Base-by-base conservation (phyloP, 2,888 invertebrate genomes). In the Isotomurus palustris region DNA sequence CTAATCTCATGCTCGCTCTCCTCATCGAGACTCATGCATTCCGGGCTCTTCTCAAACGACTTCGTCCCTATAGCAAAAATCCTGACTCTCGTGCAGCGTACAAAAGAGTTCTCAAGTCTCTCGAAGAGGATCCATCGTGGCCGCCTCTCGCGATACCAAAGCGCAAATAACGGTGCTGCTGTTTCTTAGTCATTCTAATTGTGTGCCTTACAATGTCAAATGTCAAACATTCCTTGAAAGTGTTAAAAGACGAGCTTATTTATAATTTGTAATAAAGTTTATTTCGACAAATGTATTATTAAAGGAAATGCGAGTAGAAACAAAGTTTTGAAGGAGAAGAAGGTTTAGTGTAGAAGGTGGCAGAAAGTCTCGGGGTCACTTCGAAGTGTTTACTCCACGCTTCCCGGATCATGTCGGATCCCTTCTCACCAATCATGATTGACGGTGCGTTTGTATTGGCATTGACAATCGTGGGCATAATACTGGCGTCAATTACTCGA, bases 1-100 rank as follows among this genome's bases (percentile, higher is more conserved):
- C 79, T 24, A 84, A 86, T 75, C 75, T 84, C 35, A 53, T 83
- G 32, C 60, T 82, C 19, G 80, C 84, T 40, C 74, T 82, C 35
- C 76, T 79, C 53, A 79, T 84, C 58, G 85, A 86, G 81, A 85
- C 85, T 19, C 6, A 25, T 24, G 8, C 8, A n/a, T 41, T 32
- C 5, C 6, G 19, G 45, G 25, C 36, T 28, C 12, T 29, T 36
- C 25, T 22, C 6, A 43, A 22, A 5, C 14, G 12, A 8, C 6
- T 32, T 43, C 21, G 22, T 27, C 25, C 2, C 38, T 38, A 21
- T 44, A 22, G 8, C 44, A 44, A 22, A 14, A 14, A 4, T 44
- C 24, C 22, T 44, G 44, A 22, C 14, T 44, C 19, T 22, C 14
- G 32, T 32, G 32, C 32, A 32, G 8, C 8, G 22, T 68, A 66